These are phyloP conservation scores for Mesorhabditis sp. DNA, from an alignment of 2,888 invertebrate species.

Conservation along the genomic window DNA sequence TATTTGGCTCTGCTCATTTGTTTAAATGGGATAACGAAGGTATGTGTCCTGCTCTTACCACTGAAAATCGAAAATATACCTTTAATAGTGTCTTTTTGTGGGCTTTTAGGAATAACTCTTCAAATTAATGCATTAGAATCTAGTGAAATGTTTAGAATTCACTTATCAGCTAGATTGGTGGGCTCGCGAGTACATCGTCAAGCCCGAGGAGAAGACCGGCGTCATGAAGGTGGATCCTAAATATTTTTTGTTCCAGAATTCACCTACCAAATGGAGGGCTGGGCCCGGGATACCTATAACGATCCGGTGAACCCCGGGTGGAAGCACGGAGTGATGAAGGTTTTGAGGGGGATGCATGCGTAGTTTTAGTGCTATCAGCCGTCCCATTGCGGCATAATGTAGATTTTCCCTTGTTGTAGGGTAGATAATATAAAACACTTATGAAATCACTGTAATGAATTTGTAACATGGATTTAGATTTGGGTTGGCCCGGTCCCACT, in stretches of 20 bases:
- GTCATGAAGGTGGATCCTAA: background rate
- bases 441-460: background rate
- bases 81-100: too few relatives aligned
- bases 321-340: constrained; percentile 15
- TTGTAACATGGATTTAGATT: constrained; percentile 7
- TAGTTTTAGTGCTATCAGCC: background rate
- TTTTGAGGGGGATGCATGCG: background rate
- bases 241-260: constrained; percentile 14
- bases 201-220: background rate
- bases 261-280: constrained; percentile 26
- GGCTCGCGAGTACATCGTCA: constrained; percentile 2
- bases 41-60: background rate
- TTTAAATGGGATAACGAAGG: constrained; percentile 34
- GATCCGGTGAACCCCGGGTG: constrained; percentile 1
- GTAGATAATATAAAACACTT: background rate
- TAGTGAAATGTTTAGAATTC: background rate
- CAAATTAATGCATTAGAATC: too few relatives aligned
- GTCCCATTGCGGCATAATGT: too few relatives aligned
- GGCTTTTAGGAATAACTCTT: too few relatives aligned
- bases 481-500: constrained; percentile 41
- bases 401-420: too few relatives aligned
- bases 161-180: constrained; percentile 4
- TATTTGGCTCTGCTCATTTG: constrained; percentile 33
- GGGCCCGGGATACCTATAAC: constrained; percentile 18
- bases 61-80: too few relatives aligned